A percentile compares a stretch with the other conserved stretches of the same genome.
phyloP scores from a whole-genome alignment of 2,888 invertebrate genomes.

The Diaperis boleti region DNA sequence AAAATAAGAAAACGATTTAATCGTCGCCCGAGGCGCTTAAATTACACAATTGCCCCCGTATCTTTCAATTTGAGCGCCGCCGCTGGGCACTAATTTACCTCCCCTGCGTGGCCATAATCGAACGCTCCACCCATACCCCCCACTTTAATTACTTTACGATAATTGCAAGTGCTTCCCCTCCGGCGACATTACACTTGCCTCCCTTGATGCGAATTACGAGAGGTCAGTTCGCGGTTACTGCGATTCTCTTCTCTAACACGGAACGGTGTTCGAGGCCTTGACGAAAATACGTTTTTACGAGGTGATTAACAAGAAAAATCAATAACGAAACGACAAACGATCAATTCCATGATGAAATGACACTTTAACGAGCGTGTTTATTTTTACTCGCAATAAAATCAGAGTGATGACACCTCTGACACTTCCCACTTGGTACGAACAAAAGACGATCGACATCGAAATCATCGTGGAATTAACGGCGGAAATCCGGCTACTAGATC shows the following conservation, averaged over 20 bases:
- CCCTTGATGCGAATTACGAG: constrained; percentile 4
- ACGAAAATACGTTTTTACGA: constrained; percentile 38
- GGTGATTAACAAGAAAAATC: constrained; percentile 38
- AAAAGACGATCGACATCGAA: constrained; percentile 46
- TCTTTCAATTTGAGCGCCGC: constrained; percentile 20
- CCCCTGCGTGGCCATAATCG: constrained; percentile 27
- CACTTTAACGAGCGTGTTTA: constrained; percentile 34
- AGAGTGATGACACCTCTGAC: constrained; percentile 40
- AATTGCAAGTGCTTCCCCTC: background rate
- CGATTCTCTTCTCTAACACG: constrained; percentile 11
- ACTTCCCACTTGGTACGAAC: constrained; percentile 38
- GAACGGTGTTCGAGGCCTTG: constrained; percentile 24
- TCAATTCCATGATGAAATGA: constrained; percentile 31
- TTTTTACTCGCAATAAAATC: constrained; percentile 28
- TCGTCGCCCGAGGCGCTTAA: constrained; percentile 23
- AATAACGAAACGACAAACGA: constrained; percentile 27
- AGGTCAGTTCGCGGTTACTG: constrained; percentile 7
- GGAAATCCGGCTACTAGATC: constrained; percentile 41
- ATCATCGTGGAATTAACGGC: constrained; percentile 41
- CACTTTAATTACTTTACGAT: background rate
- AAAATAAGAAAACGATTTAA: constrained; percentile 38
- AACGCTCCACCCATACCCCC: constrained; percentile 11
- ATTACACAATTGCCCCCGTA: constrained; percentile 7
- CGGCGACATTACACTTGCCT: constrained; percentile 1
- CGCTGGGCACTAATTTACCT: constrained; percentile 18